phyloP scores from a whole-genome alignment of 2,113 vertebrate genomes.

The Lipotes vexillifer region DNA sequence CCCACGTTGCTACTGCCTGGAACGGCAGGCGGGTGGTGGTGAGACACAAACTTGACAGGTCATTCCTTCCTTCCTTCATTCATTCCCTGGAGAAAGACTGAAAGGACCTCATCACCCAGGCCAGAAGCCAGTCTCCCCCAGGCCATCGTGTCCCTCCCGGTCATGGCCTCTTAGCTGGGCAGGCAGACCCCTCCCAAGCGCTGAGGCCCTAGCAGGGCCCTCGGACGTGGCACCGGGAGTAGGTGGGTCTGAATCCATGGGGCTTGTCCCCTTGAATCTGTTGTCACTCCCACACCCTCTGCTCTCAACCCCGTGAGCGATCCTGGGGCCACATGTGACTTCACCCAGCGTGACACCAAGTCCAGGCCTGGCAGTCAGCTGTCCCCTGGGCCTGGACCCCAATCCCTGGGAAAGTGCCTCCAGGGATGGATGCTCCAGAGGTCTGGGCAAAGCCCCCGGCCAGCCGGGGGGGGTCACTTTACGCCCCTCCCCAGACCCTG shows the following conservation, averaged over 20 bases:
- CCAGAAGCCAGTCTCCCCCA: background rate
- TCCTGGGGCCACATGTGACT: background rate
- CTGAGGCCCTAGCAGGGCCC: background rate
- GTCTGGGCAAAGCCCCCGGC: background rate
- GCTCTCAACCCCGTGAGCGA: background rate
- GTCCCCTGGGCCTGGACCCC: background rate
- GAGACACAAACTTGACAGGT: background rate
- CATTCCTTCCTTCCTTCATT: background rate
- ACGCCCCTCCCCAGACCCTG: background rate
- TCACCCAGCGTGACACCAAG: accelerated
- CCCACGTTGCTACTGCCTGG: accelerated
- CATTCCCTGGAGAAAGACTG: background rate
- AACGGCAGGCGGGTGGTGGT: accelerated
- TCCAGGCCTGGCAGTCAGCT: background rate
- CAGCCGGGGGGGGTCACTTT: accelerated
- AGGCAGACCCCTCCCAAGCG: too few species aligned
- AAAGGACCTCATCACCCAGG: background rate
- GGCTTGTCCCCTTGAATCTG: too few species aligned
- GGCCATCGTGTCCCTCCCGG: background rate
- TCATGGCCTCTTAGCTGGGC: background rate
- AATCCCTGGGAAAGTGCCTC: too few species aligned
- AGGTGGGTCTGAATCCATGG: too few species aligned
- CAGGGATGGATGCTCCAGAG: accelerated
- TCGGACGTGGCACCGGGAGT: too few species aligned
- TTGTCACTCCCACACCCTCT: accelerated